Evolutionary conservation across 2,113 vertebrate genomes (phyloP), one percentile per base, ranked within the genome.

Genomic region (Synchiropus splendidus): DNA sequence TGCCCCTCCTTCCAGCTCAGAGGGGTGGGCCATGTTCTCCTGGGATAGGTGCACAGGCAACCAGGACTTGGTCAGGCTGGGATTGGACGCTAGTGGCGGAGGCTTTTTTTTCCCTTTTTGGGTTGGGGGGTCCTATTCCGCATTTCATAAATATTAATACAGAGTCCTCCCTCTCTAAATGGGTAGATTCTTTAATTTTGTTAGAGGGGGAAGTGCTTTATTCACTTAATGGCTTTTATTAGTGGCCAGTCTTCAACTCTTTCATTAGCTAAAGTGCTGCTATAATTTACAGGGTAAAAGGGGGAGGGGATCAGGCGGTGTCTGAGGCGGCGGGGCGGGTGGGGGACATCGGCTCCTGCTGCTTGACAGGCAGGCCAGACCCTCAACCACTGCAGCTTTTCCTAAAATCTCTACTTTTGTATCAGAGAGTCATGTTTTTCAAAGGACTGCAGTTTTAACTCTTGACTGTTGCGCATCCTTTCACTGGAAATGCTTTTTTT

Each of bases 91-190:
- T 34, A 50, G 75, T 64, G 64, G 69, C 64, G 71, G 73, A 58
- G 58, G 1, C 6, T 0, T 42, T 21, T 30, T 9, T 16, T 42
- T 44, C 16, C n/a, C 16, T 33, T 32, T 44, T 44, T 32, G 16
- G 1, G 6, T 34, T 30, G 63, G 60, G 62, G 70, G 72, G 13
- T 37, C 42, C 27, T 58, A 67, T 75, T 82, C 84, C 79, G 81
- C 85, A 86, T 83, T 86, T 88, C 81, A 88, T 88, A 86, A 88
- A 88, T 88, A 88, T 88, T 88, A 88, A 86, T 86, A 84, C 72
- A 80, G 73, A 77, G 78, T 75, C 78, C 74, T 75, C 78, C 77
- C 73, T 80, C 78, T 74, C 70, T 67, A 75, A 77, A 78, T 81
- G 81, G 82, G 67, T 73, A 77, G 77, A 84, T 78, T 82, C 82